Base-by-base conservation (phyloP, 2,113 vertebrate genomes). In the Thomomys bottae region DNA sequence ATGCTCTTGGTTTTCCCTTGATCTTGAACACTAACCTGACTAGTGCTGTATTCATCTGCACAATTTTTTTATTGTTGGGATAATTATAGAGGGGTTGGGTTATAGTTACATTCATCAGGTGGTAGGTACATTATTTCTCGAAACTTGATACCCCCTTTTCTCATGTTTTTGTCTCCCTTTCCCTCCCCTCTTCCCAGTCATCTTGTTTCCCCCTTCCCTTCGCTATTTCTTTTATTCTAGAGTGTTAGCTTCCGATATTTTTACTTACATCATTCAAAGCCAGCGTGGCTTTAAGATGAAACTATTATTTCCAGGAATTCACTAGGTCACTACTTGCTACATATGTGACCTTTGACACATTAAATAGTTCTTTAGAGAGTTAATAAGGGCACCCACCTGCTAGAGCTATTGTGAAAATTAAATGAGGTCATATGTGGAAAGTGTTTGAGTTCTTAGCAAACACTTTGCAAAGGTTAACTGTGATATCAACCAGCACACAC, bases 401-500 rank as follows among this genome's bases (percentile, higher is more conserved):
- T 8, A 68, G 34, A 10, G 40, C 21, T 40, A 7, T 32, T 84
- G 14, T 77, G 45, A 92, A 57, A 90, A 80, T 54, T 87, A 76
- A 88, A 57, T 61, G 64, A 82, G n/a, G 64, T 80, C 36, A 88
- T 40, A 61, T 81, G 54, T 85, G 71, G 38, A 68, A 85, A 72
- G 32, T 73, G 36, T 75, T 76, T n/a, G 64, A 75, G 23, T 23
- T 36, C 63, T 73, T 61, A 68, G 68, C 64, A 83, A 67, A 73
- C 71, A 32, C 24, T 61, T 34, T 77, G 36, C 49, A 61, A 76
- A 38, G 21, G 72, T 59, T 15, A 57, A 5, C 57, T 83, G 15
- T 66, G 67, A 66, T 40, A 77, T 85, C 34, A 23, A 23, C 64
- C 75, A 2, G 24, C 66, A 64, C 26, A 70, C n/a, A 88, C 72